Evolutionary conservation across 2,888 invertebrate species (phyloP).

Genomic region (Catocala fraxini): DNA sequence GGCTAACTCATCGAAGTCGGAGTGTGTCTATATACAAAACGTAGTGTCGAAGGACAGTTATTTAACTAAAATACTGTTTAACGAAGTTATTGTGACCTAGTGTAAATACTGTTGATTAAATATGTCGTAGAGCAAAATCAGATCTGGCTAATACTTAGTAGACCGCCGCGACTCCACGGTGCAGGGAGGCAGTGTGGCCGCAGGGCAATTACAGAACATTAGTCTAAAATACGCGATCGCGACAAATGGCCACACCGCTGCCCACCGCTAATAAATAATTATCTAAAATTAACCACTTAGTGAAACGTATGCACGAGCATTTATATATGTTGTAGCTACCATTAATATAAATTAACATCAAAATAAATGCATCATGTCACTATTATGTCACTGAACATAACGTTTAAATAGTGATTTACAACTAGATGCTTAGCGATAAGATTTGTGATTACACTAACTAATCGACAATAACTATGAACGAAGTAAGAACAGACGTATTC

Average conservation of each 20-base stretch:
- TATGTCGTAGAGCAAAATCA: constrained; percentile 74
- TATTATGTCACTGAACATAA: constrained; percentile 84
- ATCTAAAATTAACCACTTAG: constrained; percentile 80
- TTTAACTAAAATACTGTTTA: constrained; percentile 83
- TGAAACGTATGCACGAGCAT: constrained; percentile 82
- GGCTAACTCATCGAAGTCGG: constrained; percentile 60
- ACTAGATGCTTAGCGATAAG: constrained; percentile 80
- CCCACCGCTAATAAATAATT: constrained; percentile 78
- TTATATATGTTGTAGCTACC: constrained; percentile 84
- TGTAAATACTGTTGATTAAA: constrained; percentile 76
- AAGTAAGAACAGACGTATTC: constrained; percentile 69
- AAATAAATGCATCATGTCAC: constrained; percentile 88
- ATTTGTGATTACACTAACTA: constrained; percentile 85
- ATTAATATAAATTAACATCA: constrained; percentile 85
- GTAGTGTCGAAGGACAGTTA: constrained; percentile 67
- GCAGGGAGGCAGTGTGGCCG: constrained; percentile 61
- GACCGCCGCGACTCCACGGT: constrained; percentile 54
- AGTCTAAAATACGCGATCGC: constrained; percentile 72
- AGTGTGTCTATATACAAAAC: constrained; percentile 75
- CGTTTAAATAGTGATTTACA: constrained; percentile 77
- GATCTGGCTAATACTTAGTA: constrained; percentile 77
- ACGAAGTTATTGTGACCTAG: constrained; percentile 76
- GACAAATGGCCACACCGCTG: constrained; percentile 67
- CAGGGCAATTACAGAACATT: constrained; percentile 68
- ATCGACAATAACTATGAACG: constrained; percentile 70